phyloP scores from a whole-genome alignment of 2,888 invertebrate genomes.

The Polyploca ridens region DNA sequence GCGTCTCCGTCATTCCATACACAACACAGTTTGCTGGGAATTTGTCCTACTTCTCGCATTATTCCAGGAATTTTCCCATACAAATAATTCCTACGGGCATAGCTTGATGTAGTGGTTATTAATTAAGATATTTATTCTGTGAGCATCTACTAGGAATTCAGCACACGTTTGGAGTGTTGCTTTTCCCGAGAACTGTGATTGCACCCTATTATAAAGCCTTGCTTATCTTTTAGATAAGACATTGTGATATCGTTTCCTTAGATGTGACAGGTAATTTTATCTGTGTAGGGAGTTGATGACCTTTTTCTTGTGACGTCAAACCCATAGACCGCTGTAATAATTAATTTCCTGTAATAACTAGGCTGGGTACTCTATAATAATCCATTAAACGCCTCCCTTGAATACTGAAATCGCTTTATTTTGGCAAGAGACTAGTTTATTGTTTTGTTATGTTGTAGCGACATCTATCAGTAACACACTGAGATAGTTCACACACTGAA shows the following conservation, averaged over 20 bases:
- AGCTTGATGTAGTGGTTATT: neutral
- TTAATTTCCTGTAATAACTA: neutral
- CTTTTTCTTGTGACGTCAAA: neutral
- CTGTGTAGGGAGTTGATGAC: neutral
- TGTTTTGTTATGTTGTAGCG: neutral
- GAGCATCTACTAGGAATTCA: no score
- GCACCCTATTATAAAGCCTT: neutral
- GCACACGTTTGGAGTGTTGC: no score
- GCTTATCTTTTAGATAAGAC: neutral
- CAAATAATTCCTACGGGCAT: neutral
- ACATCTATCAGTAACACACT: no score
- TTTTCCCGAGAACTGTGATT: neutral
- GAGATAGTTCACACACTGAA: no score
- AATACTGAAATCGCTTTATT: neutral
- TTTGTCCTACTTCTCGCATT: neutral
- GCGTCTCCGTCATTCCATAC: constrained; percentile 12
- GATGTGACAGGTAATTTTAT: constrained; percentile 5
- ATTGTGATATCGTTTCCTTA: neutral
- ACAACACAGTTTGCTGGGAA: constrained; percentile 9
- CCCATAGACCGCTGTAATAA: neutral
- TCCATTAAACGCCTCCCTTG: neutral
- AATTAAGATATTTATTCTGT: no score
- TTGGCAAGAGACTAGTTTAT: neutral
- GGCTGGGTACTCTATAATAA: neutral
- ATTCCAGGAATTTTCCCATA: neutral